Percentiles rank a stretch among this genome's conserved stretches.
These are phyloP conservation scores for Formica aserva DNA, from an alignment of 2,888 invertebrate genomes.

Conservation along the genomic window DNA sequence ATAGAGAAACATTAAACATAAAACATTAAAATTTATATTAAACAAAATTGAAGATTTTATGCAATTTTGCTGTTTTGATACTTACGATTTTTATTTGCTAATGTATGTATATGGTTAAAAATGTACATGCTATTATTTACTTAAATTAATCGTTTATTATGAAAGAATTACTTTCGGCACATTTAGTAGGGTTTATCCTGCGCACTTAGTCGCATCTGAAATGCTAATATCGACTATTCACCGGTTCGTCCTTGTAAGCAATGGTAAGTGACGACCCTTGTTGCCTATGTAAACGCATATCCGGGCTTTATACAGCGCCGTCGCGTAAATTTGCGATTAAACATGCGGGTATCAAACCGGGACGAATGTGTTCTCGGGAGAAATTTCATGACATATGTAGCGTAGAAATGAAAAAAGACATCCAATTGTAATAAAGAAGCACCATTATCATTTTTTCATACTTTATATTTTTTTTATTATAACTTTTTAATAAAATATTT, in stretches of 20 bases:
- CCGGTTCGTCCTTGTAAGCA: constrained; percentile 38
- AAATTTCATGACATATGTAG: background rate
- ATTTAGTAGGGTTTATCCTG: constrained; percentile 31
- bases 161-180: constrained; percentile 5
- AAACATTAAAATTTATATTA: background rate
- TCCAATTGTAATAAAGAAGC: background rate
- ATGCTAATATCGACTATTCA: constrained; percentile 64
- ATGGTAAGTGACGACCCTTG: constrained; percentile 46
- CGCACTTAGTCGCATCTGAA: constrained; percentile 54
- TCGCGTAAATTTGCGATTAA: constrained; percentile 50
- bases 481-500: background rate
- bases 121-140: background rate
- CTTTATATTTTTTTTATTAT: constrained; percentile 2
- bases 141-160: constrained; percentile 36
- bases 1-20: background rate
- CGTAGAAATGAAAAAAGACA: background rate
- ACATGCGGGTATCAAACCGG: constrained; percentile 2
- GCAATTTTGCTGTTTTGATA: background rate
- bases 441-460: background rate
- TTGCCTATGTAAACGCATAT: constrained; percentile 57
- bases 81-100: constrained; percentile 19
- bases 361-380: background rate
- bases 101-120: constrained; percentile 20
- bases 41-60: background rate
- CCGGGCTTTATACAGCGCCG: constrained; percentile 39